Percentiles rank a stretch among this genome's conserved stretches.
Conservation (phyloP, 2,797 vertebrate species). For the Sebastolobus alascanus region DNA sequence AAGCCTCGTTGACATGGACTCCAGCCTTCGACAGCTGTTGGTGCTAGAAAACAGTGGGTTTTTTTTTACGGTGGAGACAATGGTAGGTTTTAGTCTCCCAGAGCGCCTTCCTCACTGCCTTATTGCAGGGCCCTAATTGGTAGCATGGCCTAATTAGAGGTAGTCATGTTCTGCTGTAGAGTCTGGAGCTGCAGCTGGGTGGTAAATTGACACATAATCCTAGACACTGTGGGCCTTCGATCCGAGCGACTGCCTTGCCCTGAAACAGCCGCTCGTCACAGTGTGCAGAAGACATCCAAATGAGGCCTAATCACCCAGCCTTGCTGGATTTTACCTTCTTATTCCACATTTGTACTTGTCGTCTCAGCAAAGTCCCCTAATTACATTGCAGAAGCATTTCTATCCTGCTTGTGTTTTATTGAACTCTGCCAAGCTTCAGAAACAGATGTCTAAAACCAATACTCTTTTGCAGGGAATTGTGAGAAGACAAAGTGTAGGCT, state of each 20-base stretch:
- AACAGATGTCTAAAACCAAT: slow-evolving; percentile 62
- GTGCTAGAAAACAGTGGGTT: slow-evolving; percentile 34
- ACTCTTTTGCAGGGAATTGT: slow-evolving; percentile 36
- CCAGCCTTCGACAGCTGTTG: slow-evolving; percentile 51
- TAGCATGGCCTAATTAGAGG: slow-evolving; percentile 85
- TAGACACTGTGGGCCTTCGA: slow-evolving; percentile 78
- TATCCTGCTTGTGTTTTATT: slow-evolving; percentile 62
- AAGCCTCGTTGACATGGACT: slow-evolving; percentile 35
- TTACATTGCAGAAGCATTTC: slow-evolving; percentile 76
- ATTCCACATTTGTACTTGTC: slow-evolving; percentile 81
- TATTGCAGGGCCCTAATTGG: slow-evolving; percentile 82
- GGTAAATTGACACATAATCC: slow-evolving; percentile 87
- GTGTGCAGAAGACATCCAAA: slow-evolving; percentile 77
- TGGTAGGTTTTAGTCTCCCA: slow-evolving; percentile 64
- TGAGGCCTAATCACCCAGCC: slow-evolving; percentile 81
- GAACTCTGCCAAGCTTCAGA: slow-evolving; percentile 67
- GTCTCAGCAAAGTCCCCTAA: slow-evolving; percentile 79
- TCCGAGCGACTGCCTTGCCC: slow-evolving; percentile 72
- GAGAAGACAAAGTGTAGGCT: slow-evolving; percentile 42
- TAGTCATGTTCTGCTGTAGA: slow-evolving; percentile 82
- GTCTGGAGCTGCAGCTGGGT: slow-evolving; percentile 80
- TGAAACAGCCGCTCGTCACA: slow-evolving; percentile 72
- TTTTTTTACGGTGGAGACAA: slow-evolving; percentile 60
- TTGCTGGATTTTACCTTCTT: slow-evolving; percentile 81
- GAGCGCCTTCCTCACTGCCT: slow-evolving; percentile 63